Evolutionary conservation across 2,797 vertebrate genomes (phyloP), one percentile per base, ranked within the genome.

Genomic region (Ceryle rudis): DNA sequence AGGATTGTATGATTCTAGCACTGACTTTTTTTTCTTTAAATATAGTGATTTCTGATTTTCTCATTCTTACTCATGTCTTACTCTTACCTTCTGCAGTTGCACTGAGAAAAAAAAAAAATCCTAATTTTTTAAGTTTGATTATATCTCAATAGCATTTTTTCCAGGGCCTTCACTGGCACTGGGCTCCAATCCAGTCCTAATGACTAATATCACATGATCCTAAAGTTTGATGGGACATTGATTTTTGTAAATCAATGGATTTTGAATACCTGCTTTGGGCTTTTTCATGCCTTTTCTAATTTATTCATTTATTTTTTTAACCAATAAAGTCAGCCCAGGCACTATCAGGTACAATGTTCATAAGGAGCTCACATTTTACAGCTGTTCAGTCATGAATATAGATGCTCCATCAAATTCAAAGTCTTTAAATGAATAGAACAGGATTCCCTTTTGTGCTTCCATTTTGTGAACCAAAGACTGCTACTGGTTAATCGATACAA

Each of bases 291-390:
- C 62, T 74, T 78, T 25, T 37, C 25, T 54, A 54, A 83, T 79
- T 65, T 49, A 28, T 33, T 71, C 72, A 14, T 33, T 39, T 57
- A 14, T 21, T 33, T 57, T 82, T 75, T 81, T 51, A 80, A 21
- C 20, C 42, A 67, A 55, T 35, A 72, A 37, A 70, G 73, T 72
- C 52, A 42, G 35, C 54, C 75, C 44, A 51, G 22, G 28, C 35
- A 74, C 74, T 55, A 49, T 20, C 39, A 61, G 18, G 22, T 47
- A 72, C 18, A 72, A 49, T 9, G 35, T 28, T 86, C 49, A 11
- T 23, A 81, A 91, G 61, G 15, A 65, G 46, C 46, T 77, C 61
- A 62, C 25, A 46, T 89, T 88, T 90, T 78, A 92, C 60, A 84
- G 39, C 13, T 25, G 26, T 89, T 84, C 14, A 80, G 15, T 25